A percentile compares a stretch with the other conserved stretches of the same genome.
phyloP scores from a whole-genome alignment of 2,113 vertebrate genomes.

The Dromiciops gliroides region DNA sequence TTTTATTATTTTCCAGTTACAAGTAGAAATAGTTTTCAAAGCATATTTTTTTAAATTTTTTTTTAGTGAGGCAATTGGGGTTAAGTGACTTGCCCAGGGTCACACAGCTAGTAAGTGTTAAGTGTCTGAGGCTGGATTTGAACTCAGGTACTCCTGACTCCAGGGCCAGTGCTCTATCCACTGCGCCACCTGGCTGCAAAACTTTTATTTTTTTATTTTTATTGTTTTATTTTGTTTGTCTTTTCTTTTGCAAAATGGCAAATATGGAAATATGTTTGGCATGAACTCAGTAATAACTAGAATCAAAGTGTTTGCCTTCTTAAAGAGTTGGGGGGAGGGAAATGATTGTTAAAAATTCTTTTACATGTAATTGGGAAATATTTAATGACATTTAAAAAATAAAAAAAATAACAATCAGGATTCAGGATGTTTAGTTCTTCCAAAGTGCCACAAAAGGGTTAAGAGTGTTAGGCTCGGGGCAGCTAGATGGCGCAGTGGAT shows the following conservation, averaged over 20 bases:
- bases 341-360: not conserved
- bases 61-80: too few relatives aligned
- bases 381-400: not conserved
- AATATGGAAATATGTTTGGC: not conserved
- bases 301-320: not conserved
- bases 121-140: too few relatives aligned
- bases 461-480: slow-evolving; percentile 30
- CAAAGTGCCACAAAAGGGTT: slow-evolving; percentile 2
- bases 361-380: not conserved
- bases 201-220: not conserved
- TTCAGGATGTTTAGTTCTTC: not conserved
- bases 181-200: too few relatives aligned
- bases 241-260: not conserved
- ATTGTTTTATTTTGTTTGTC: not conserved
- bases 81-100: too few relatives aligned
- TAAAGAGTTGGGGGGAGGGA: not conserved
- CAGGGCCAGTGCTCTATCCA: too few relatives aligned
- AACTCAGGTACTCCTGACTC: too few relatives aligned
- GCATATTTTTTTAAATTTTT: too few relatives aligned
- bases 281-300: not conserved
- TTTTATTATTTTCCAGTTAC: too few relatives aligned
- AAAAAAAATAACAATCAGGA: not conserved
- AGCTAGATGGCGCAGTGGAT: too few relatives aligned
- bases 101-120: too few relatives aligned
- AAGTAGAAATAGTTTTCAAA: too few relatives aligned